phyloP scores from a whole-genome alignment of 1,140 invertebrate species.

The Macrobrachium nipponense region DNA sequence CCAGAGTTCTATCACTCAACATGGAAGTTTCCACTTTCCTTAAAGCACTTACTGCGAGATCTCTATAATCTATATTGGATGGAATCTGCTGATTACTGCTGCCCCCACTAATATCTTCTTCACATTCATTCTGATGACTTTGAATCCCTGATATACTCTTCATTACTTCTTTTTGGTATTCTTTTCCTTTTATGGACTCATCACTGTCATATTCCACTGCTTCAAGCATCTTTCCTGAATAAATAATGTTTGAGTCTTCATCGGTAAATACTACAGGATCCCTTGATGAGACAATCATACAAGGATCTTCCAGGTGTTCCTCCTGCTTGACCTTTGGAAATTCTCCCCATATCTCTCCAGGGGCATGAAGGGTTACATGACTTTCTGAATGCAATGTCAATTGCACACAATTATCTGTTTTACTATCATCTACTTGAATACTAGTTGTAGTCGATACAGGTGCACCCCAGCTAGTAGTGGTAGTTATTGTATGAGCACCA shows the following conservation, averaged over 20 bases:
- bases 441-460: conserved; percentile 44
- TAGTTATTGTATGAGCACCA: conserved; percentile 50
- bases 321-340: conserved; percentile 27
- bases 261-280: background rate
- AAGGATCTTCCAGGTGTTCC: conserved; percentile 1
- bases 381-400: conserved; percentile 49
- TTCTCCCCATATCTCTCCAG: conserved; percentile 18
- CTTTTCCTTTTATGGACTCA: too few species aligned
- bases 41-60: too few species aligned
- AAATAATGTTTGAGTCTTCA: background rate
- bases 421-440: conserved; percentile 35
- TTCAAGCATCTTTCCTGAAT: too few species aligned
- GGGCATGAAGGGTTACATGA: conserved; percentile 40
- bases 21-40: background rate
- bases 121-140: too few species aligned
- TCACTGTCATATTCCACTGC: too few species aligned
- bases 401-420: conserved; percentile 34
- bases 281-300: too few species aligned
- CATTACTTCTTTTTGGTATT: too few species aligned
- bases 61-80: too few species aligned
- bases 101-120: too few species aligned
- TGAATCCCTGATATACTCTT: too few species aligned
- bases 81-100: too few species aligned
- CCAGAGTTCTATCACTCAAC: background rate
- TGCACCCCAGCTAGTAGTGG: conserved; percentile 52